Evolutionary conservation across 2,888 invertebrate species (phyloP).

Genomic region (Mycalesis mineus): DNA sequence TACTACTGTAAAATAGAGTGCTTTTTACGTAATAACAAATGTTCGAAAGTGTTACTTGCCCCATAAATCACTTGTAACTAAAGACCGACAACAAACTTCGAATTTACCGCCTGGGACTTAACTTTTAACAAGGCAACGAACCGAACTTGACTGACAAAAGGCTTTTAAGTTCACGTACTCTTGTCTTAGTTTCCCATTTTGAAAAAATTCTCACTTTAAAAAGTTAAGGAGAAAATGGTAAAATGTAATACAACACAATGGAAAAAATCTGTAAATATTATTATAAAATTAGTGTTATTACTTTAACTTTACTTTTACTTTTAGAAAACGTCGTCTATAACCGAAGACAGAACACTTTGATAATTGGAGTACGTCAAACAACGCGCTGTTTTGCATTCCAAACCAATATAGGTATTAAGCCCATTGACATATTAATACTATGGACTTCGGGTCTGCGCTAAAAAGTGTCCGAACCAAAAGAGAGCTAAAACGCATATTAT

Average conservation of each 20-base stretch:
- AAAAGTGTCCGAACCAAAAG: too few species aligned
- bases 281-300: too few species aligned
- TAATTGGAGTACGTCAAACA: too few species aligned
- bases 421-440: too few species aligned
- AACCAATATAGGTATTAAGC: too few species aligned
- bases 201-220: not conserved
- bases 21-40: not conserved
- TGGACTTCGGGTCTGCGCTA: too few species aligned
- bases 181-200: not conserved
- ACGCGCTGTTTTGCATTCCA: too few species aligned
- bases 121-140: conserved; percentile 9
- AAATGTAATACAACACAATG: not conserved
- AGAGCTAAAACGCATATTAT: too few species aligned
- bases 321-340: too few species aligned
- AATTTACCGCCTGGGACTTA: conserved; percentile 7
- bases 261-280: too few species aligned
- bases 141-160: conserved; percentile 7
- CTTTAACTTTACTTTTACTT: too few species aligned
- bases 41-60: conserved; percentile 4
- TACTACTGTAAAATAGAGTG: not conserved
- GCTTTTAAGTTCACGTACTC: not conserved
- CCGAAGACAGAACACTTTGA: too few species aligned
- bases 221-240: not conserved
- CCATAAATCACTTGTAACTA: conserved; percentile 6
- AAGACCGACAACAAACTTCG: conserved; percentile 5